These are phyloP conservation scores for Tinea semifulvella DNA, from an alignment of 2,888 invertebrate species.

Conservation along the genomic window DNA sequence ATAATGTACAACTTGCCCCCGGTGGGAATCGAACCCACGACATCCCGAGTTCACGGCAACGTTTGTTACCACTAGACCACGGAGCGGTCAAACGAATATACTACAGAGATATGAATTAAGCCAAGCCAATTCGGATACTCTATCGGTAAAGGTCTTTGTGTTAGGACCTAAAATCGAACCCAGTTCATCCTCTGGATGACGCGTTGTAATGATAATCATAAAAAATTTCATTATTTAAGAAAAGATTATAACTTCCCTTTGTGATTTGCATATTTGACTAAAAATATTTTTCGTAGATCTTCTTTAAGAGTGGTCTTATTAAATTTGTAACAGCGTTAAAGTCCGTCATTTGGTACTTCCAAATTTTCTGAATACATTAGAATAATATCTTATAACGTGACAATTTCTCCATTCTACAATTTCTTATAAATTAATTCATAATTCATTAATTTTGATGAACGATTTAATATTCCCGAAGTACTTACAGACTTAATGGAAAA, in stretches of 20 bases:
- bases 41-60: too few relatives aligned
- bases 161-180: too few relatives aligned
- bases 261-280: slow-evolving; percentile 50
- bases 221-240: slow-evolving; percentile 49
- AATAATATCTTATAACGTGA: slow-evolving; percentile 9
- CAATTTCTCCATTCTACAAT: slow-evolving; percentile 2
- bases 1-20: too few relatives aligned
- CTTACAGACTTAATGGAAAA: too few relatives aligned
- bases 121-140: too few relatives aligned
- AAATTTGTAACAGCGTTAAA: slow-evolving; percentile 39
- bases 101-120: too few relatives aligned
- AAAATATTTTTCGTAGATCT: slow-evolving; percentile 24
- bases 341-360: slow-evolving; percentile 13
- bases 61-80: too few relatives aligned
- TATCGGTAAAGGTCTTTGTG: too few relatives aligned
- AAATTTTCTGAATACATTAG: slow-evolving; percentile 11
- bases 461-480: too few relatives aligned
- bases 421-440: background rate
- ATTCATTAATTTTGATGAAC: slow-evolving; percentile 6
- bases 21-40: too few relatives aligned
- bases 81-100: too few relatives aligned
- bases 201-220: slow-evolving; percentile 44
- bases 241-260: slow-evolving; percentile 49
- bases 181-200: too few relatives aligned
- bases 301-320: slow-evolving; percentile 42